Evolutionary conservation across 2,797 vertebrate genomes (phyloP), one percentile per base, ranked within the genome.

Genomic region (Rhodeus uyekii): DNA sequence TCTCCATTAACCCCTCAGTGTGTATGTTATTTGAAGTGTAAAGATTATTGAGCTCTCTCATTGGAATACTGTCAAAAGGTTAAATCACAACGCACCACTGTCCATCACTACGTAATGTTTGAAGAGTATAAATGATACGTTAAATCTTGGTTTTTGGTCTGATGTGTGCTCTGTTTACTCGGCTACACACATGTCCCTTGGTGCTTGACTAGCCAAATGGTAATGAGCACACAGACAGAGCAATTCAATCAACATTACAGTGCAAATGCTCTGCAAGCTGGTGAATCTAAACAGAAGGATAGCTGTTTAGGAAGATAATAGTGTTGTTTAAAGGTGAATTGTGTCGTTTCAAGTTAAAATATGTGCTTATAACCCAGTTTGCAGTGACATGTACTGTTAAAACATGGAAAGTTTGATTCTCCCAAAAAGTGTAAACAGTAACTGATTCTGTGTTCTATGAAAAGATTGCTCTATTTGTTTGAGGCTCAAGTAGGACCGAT

Each of bases 1-100:
- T 95, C 93, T 92, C 92, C 92, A 95, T 94, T 94, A 95, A 94
- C 93, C 93, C 93, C 67, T 90, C 93, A 92, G 93, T 83, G 91
- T 91, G 91, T 86, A 87, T 93, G 92, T 92, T 91, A 93, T 94
- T 94, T 94, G 91, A 94, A 92, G 92, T 92, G 89, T 93, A 78
- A 85, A 87, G 87, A 84, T 94, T 91, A 94, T 94, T 92, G 50
- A 75, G 61, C 34, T 19, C n/a, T 80, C 75, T 84, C 81, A 58
- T 67, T 84, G 83, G 81, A 86, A 79, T 65, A 19, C 61, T 82
- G 75, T 83, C 69, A 77, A 83, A 84, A 77, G 81, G 65, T 86
- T 90, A 86, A 89, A 89, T 83, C 48, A 32, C 67, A 82, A 44
- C 22, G 16, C 22, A 34, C 27, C 9, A 13, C 72, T 38, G 61